Base-by-base conservation (phyloP, 2,888 invertebrate species). In the Empis livida region DNA sequence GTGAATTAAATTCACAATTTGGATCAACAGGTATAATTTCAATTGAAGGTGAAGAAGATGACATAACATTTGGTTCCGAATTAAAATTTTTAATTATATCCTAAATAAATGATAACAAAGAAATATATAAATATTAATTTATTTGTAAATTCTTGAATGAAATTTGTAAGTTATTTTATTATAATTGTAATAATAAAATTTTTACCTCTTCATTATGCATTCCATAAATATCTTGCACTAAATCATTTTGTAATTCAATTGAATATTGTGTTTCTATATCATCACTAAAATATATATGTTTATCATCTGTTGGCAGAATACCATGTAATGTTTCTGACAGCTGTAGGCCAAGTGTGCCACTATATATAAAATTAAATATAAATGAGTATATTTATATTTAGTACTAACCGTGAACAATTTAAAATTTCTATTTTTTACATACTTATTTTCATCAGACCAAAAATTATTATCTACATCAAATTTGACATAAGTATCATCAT, bases 311-410 rank as follows among this genome's bases (percentile, higher is more conserved):
- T 30, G 64, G 58, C 41, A 68, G 52, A 46, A 68, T 68, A 15
- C 66, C 69, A 52, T 65, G 60, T 3, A 68, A 53, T n/a, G 66
- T 65, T 32, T 69, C 65, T 42, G 67, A 57, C 42, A 68, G 53
- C 45, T 67, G 64, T 44, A 68, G 53, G 32, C 63, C 63, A 49
- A 58, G 49, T 40, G 46, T 51, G 35, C 58, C 41, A 27, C 41
- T 41, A 27, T 20, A 41, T n/a, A 35, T 35, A 35, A 4, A 35
- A 5, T 5, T 13, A 5, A 35, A 35, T 35, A 35, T 13, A 35
- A 13, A n/a, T n/a, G n/a, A n/a, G n/a, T n/a, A n/a, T n/a, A n/a
- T n/a, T n/a, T n/a, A n/a, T n/a, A n/a, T n/a, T n/a, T n/a, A n/a
- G n/a, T n/a, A n/a, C n/a, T n/a, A n/a, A n/a, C n/a, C n/a, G n/a